Evolutionary conservation across 2,888 invertebrate species (phyloP).

Genomic region (Bellardia pandia): DNA sequence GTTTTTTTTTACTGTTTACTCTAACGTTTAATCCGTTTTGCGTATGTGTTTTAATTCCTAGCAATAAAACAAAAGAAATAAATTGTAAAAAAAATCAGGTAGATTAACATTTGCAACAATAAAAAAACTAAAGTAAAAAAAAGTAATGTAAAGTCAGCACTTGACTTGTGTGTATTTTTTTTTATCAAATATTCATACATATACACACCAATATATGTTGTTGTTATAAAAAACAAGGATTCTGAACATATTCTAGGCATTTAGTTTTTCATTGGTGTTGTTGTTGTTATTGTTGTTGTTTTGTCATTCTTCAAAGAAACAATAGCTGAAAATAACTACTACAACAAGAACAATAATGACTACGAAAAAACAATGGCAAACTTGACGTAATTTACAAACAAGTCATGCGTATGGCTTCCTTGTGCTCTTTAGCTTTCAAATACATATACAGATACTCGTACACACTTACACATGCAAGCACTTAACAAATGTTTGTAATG

Average conservation of each 20-base stretch:
- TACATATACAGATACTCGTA: background rate
- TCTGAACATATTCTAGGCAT: conserved; percentile 38
- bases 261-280: background rate
- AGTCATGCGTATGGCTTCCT: conserved; percentile 72
- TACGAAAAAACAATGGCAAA: conserved; percentile 64
- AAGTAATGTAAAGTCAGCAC: conserved; percentile 62
- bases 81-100: conserved; percentile 43
- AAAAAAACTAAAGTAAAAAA: conserved; percentile 9
- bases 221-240: conserved; percentile 28
- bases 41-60: background rate
- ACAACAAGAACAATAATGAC: conserved; percentile 38
- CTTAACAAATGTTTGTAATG: conserved; percentile 32
- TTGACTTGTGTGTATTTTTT: conserved; percentile 55
- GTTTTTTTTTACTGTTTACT: background rate
- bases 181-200: conserved; percentile 13
- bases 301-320: conserved; percentile 32
- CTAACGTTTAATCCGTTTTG: conserved; percentile 39
- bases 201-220: background rate
- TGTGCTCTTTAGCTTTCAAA: conserved; percentile 51
- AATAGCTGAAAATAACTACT: conserved; percentile 52
- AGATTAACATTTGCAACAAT: background rate
- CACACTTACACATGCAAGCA: background rate
- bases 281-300: conserved; percentile 2
- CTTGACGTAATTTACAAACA: conserved; percentile 72
- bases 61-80: conserved; percentile 23